Evolutionary conservation across 1,140 invertebrate species (phyloP), one percentile per base, ranked within the genome.

Genomic region (Drosophila burlai): DNA sequence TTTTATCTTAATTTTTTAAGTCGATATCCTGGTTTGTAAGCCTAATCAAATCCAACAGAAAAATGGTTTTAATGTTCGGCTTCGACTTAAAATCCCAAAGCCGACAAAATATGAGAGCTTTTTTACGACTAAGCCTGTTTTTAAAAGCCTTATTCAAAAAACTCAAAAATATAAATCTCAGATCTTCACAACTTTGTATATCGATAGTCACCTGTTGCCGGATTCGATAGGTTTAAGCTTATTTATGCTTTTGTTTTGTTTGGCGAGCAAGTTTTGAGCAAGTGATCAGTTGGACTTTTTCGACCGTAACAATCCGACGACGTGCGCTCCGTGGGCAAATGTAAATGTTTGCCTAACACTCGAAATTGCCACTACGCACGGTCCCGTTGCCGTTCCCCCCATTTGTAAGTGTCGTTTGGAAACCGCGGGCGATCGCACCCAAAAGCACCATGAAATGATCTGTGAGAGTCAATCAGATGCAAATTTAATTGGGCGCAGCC

Each of bases 251-350:
- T 73, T 62, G 74, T 59, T 55, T 58, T 59, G 40, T 21, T 50
- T 50, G 49, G 26, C 24, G 36, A 46, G 47, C 61, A 47, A 46
- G 47, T 67, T 68, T 60, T 18, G 46, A 60, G 60, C 75, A 63
- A 77, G 73, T 65, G 74, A 77, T 77, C 75, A 77, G 63, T 77
- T 55, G 34, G 36, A 38, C 43, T 77, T 77, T 60, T 24, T 49
- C 75, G 55, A 46, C 38, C 36, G 43, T 13, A 40, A 21, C 50
- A 72, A 36, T 43, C 29, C 43, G 45, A 46, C 45, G 21, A 21
- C 21, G 43, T 21, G 21, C 38, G 55, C 15, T 52, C n/a, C 50
- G 49, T 49, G 11, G 42, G 18, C 43, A 31, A 15, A 54, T 38
- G 18, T 71, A 26, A 18, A 64, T 64, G 34, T 75, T 64, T 75